A percentile compares a stretch with the other conserved stretches of the same genome.
Evolutionary conservation across 1,140 invertebrate genomes (phyloP).

Genomic region (Agrilus planipennis): DNA sequence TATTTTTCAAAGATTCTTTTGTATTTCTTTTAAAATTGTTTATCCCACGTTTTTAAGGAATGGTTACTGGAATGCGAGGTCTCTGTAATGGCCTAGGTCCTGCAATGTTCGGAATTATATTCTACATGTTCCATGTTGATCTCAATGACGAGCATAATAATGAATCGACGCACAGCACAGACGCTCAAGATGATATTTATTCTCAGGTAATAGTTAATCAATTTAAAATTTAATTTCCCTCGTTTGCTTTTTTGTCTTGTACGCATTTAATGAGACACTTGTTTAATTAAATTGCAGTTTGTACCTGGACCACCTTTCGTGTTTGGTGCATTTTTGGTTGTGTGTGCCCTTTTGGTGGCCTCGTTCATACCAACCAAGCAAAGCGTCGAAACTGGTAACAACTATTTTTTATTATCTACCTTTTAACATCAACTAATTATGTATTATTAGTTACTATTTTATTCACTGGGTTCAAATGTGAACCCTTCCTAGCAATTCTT

Average conservation of each 20-base stretch:
- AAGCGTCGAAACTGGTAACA: constrained; percentile 25
- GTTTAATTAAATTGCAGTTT: constrained; percentile 34
- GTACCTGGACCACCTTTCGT: constrained; percentile 99
- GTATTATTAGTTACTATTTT: background rate
- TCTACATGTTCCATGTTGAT: constrained; percentile 98
- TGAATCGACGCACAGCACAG: constrained; percentile 56
- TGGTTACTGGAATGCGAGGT: constrained; percentile 93
- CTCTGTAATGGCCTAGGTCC: constrained; percentile 89
- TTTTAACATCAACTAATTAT: too few species aligned
- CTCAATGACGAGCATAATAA: constrained; percentile 56
- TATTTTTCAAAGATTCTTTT: background rate
- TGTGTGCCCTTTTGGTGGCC: constrained; percentile 57
- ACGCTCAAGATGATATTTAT: constrained; percentile 41
- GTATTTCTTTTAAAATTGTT: constrained; percentile 4
- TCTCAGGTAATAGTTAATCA: constrained; percentile 35
- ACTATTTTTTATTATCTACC: too few species aligned
- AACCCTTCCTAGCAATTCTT: background rate
- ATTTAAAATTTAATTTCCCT: constrained; percentile 5
- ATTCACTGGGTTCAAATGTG: background rate
- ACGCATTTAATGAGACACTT: too few species aligned
- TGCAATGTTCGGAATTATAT: constrained; percentile 94
- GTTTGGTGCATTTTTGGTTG: constrained; percentile 92
- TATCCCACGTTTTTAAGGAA: constrained; percentile 48
- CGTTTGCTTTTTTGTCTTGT: constrained; percentile 3
- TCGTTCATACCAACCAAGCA: constrained; percentile 30